A percentile compares a stretch with the other conserved stretches of the same genome.
These are phyloP conservation scores for Odontesthes bonariensis DNA, from an alignment of 2,113 vertebrate genomes.

Conservation along the genomic window DNA sequence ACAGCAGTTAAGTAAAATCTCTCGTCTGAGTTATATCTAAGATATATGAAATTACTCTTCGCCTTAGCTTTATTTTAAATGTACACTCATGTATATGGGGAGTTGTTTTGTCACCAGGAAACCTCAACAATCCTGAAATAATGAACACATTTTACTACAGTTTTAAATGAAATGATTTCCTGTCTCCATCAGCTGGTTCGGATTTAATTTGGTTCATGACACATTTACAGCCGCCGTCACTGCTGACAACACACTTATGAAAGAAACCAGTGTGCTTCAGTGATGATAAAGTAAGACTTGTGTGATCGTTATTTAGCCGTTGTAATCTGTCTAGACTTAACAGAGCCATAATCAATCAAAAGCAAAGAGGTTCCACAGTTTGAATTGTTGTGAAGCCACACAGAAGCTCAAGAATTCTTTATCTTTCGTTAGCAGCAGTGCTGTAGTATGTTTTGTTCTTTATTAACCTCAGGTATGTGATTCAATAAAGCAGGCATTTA, in stretches of 20 bases:
- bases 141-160: not conserved
- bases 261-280: constrained; percentile 13
- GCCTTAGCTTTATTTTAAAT: not conserved
- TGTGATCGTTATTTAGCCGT: constrained; percentile 23
- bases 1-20: too few relatives aligned
- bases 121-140: not conserved
- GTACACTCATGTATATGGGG: not conserved
- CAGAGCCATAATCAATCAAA: constrained; percentile 36
- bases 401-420: constrained; percentile 10
- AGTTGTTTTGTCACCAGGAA: not conserved
- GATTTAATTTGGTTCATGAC: not conserved
- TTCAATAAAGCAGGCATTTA: not conserved
- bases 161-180: constrained; percentile 9
- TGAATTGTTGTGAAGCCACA: not conserved
- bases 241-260: not conserved
- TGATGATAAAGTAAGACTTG: constrained; percentile 11
- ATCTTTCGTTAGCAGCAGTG: not conserved
- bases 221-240: constrained; percentile 19
- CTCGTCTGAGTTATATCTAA: too few relatives aligned
- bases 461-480: not conserved
- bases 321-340: constrained; percentile 21
- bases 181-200: constrained; percentile 11
- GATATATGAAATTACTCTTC: too few relatives aligned
- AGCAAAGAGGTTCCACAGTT: not conserved
- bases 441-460: not conserved